phyloP scores from a whole-genome alignment of 2,888 invertebrate genomes.

The Sphaerophoria taeniata region DNA sequence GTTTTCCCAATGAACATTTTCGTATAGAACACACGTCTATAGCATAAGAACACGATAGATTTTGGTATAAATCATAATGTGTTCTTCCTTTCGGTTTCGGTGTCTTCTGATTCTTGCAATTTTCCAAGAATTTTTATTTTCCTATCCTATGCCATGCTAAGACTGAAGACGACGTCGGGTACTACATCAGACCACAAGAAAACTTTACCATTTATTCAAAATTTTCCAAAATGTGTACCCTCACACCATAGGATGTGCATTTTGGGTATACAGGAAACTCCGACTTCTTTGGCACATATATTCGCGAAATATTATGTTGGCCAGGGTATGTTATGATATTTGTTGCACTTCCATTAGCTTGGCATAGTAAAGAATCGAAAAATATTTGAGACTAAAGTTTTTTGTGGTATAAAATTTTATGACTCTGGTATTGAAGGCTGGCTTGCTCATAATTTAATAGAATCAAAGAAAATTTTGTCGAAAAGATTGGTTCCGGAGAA shows the following conservation, averaged over 20 bases:
- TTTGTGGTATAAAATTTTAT: conserved; percentile 31
- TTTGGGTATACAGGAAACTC: background rate
- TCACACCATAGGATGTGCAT: background rate
- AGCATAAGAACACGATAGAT: conserved; percentile 8
- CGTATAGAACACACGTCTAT: conserved; percentile 2
- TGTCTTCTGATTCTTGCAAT: conserved; percentile 25
- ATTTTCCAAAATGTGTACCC: conserved; percentile 4
- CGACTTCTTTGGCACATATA: background rate
- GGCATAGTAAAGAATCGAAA: background rate
- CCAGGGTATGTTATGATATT: background rate
- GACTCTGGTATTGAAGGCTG: conserved; percentile 21
- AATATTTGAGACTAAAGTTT: background rate
- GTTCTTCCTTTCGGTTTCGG: conserved; percentile 4
- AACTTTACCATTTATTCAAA: conserved; percentile 22
- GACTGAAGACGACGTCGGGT: too few species aligned
- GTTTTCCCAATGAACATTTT: conserved; percentile 25
- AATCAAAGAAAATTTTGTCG: background rate
- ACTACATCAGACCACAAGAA: background rate
- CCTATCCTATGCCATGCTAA: background rate
- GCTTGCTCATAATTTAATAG: conserved; percentile 12
- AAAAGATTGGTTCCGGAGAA: too few species aligned
- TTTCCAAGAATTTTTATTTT: conserved; percentile 19
- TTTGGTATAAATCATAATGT: conserved; percentile 42
- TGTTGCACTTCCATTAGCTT: background rate
- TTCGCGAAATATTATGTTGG: too few species aligned